Percentiles rank a stretch among this genome's conserved stretches.
Conservation (phyloP, 2,113 vertebrate genomes). For the Acrocephalus kingi region DNA sequence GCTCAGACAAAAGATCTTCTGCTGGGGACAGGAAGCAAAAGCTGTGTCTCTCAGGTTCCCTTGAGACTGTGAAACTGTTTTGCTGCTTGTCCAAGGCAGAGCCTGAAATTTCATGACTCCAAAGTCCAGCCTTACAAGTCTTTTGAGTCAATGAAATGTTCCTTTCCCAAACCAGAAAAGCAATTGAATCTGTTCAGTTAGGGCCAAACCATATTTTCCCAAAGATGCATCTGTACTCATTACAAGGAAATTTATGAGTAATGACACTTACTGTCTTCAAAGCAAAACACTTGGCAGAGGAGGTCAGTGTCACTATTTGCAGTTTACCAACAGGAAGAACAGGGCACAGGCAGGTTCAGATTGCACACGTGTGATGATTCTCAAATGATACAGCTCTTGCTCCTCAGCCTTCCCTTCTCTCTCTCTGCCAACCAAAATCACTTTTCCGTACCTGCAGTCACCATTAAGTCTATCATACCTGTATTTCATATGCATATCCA, state of each 20-base stretch:
- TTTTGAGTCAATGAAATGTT: neutral
- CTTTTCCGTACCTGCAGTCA: neutral
- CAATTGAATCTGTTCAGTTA: neutral
- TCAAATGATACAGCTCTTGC: neutral
- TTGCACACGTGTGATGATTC: neutral
- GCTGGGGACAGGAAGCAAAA: neutral
- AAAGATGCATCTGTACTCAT: neutral
- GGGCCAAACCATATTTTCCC: neutral
- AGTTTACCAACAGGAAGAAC: neutral
- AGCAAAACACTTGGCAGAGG: neutral
- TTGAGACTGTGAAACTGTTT: neutral
- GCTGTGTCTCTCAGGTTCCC: fast-evolving
- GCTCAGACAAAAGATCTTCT: neutral
- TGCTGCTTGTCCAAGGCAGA: neutral
- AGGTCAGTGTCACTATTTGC: neutral
- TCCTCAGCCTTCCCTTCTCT: neutral
- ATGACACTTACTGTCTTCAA: neutral
- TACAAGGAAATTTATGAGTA: neutral
- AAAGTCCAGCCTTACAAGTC: neutral
- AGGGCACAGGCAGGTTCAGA: neutral
- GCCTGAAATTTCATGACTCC: neutral
- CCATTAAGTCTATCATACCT: neutral
- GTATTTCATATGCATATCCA: neutral
- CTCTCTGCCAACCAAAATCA: neutral
- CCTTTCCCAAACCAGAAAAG: neutral